Percentiles rank a stretch among this genome's conserved stretches.
phyloP scores from a whole-genome alignment of 2,888 invertebrate species.

The Parapristionchus giblindavisi region DNA sequence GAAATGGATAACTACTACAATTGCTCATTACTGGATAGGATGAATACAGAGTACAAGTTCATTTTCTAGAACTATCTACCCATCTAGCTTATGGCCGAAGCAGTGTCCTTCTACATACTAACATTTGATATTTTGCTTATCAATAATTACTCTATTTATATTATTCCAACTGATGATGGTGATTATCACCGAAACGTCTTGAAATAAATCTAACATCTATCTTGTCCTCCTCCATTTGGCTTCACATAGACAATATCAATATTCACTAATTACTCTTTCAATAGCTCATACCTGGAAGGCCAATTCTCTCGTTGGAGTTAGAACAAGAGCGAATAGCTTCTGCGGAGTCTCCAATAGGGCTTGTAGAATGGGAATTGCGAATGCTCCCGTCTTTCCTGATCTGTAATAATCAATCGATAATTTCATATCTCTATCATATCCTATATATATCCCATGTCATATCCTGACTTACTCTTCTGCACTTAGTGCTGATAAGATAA shows the following conservation, averaged over 20 bases:
- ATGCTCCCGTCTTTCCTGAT: constrained; percentile 96
- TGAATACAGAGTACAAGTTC: neutral
- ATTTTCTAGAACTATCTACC: too few species aligned
- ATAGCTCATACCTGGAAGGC: constrained; percentile 80
- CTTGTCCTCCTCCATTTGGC: too few species aligned
- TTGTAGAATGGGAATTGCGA: constrained; percentile 94
- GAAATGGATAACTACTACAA: neutral
- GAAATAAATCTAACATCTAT: too few species aligned
- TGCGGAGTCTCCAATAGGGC: constrained; percentile 88
- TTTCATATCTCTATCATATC: neutral
- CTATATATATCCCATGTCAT: neutral
- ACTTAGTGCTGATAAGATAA: too few species aligned
- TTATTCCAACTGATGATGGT: too few species aligned
- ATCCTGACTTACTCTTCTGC: neutral
- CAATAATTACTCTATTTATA: too few species aligned
- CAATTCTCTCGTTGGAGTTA: constrained; percentile 96
- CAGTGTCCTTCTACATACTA: too few species aligned
- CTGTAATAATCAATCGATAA: constrained; percentile 42
- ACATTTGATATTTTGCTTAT: too few species aligned
- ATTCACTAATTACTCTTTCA: too few species aligned
- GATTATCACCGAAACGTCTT: too few species aligned
- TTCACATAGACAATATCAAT: too few species aligned
- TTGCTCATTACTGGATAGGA: neutral
- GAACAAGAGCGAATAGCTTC: constrained; percentile 87
- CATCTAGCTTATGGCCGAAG: too few species aligned